These are phyloP conservation scores for Cynopterus brachyotis DNA, from an alignment of 2,113 vertebrate genomes.

Conservation along the genomic window DNA sequence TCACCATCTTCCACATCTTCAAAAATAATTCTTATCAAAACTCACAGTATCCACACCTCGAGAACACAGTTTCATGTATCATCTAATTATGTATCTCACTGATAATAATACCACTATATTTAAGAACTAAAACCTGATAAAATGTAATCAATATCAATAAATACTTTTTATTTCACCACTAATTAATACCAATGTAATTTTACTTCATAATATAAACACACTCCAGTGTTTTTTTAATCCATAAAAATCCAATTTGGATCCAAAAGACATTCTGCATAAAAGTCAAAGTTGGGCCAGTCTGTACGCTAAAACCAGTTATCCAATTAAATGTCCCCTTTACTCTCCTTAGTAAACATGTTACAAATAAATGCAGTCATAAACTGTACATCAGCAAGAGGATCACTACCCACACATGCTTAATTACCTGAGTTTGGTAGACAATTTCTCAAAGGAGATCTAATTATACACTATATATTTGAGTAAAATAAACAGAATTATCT, in stretches of 20 bases:
- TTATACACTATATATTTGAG: background rate
- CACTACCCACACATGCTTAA: background rate
- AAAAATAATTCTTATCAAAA: constrained; percentile 54
- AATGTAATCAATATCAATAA: background rate
- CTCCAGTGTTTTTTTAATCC: background rate
- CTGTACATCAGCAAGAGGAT: background rate
- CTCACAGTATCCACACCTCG: background rate
- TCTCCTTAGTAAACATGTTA: background rate
- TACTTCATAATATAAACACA: background rate
- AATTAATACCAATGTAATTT: constrained; percentile 31
- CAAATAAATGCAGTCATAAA: constrained; percentile 17
- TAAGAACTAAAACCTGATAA: constrained; percentile 24
- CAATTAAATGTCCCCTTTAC: background rate
- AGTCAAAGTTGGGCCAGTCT: background rate
- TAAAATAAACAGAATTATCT: constrained; percentile 35
- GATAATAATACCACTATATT: background rate
- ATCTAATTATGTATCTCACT: background rate
- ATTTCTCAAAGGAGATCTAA: constrained; percentile 21
- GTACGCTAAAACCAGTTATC: background rate
- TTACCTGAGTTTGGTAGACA: background rate
- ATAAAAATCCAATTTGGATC: constrained; percentile 53
- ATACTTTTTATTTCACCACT: constrained; percentile 1
- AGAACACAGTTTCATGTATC: background rate
- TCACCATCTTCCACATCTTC: background rate
- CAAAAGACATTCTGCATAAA: constrained; percentile 4